Percentiles rank a stretch among this genome's conserved stretches.
Evolutionary conservation across 1,140 invertebrate genomes (phyloP).

Genomic region (Oppia nitens): DNA sequence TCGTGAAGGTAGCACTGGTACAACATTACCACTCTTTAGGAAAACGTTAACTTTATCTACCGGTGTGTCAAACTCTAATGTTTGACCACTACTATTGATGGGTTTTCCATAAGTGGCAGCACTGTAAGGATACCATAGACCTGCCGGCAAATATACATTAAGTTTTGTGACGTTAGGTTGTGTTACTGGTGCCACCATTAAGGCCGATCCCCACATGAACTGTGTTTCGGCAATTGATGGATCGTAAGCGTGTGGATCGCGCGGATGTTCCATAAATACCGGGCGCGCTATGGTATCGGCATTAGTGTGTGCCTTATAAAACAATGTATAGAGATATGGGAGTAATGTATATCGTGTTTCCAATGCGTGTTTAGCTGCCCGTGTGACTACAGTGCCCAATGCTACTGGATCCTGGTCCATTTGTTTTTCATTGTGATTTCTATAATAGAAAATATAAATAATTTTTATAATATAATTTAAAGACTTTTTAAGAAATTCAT

Average conservation of each 20-base stretch:
- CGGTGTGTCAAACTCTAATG: slow-evolving; percentile 37
- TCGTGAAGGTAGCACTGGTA: slow-evolving; percentile 46
- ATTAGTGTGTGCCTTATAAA: slow-evolving; percentile 25
- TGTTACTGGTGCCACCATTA: slow-evolving; percentile 30
- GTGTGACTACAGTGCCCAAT: slow-evolving; percentile 44
- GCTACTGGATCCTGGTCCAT: slow-evolving; percentile 32
- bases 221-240: slow-evolving; percentile 49
- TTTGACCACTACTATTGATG: slow-evolving; percentile 32
- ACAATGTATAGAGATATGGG: slow-evolving; percentile 46
- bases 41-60: slow-evolving; percentile 46
- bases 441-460: neutral
- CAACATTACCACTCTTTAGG: slow-evolving; percentile 48
- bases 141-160: slow-evolving; percentile 46
- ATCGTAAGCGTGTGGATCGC: slow-evolving; percentile 38
- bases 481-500: neutral
- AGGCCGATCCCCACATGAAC: slow-evolving; percentile 31
- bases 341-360: slow-evolving; percentile 50
- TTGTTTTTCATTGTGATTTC: slow-evolving; percentile 63
- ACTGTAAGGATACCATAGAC: slow-evolving; percentile 43
- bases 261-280: slow-evolving; percentile 32
- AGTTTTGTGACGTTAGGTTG: slow-evolving; percentile 24
- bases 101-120: slow-evolving; percentile 38
- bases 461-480: neutral
- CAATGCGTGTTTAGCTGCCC: slow-evolving; percentile 43
- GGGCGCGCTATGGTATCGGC: slow-evolving; percentile 34